A percentile compares a stretch with the other conserved stretches of the same genome.
Evolutionary conservation across 2,113 vertebrate genomes (phyloP).

Genomic region (Platycercus adscitus): DNA sequence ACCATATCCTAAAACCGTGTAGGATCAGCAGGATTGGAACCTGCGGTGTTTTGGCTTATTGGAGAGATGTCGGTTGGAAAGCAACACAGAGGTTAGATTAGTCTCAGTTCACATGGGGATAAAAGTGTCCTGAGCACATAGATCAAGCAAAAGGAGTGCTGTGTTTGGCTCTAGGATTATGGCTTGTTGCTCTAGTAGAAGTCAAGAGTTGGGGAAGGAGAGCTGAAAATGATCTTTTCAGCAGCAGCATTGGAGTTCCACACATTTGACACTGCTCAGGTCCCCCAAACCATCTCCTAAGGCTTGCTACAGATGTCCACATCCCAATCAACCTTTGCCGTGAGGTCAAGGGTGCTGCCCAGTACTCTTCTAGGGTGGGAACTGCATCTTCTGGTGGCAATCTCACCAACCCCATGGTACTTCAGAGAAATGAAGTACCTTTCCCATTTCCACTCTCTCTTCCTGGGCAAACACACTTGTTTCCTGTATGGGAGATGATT

Average conservation of each 20-base stretch:
- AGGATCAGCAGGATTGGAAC: background rate
- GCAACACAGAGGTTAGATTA: background rate
- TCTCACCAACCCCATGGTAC: background rate
- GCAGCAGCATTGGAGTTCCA: background rate
- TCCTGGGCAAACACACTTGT: background rate
- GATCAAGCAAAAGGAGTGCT: background rate
- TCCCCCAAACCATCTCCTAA: background rate
- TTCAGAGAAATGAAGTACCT: background rate
- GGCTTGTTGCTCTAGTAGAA: background rate
- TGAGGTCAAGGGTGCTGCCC: background rate
- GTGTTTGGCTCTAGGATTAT: background rate
- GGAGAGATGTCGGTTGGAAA: background rate
- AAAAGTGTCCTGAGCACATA: background rate
- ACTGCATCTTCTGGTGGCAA: background rate
- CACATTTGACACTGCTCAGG: fast-evolving
- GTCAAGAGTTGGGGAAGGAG: background rate
- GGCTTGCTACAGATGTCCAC: fast-evolving
- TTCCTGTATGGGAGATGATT: background rate
- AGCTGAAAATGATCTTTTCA: background rate
- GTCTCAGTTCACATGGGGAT: background rate
- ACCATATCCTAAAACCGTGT: background rate
- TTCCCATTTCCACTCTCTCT: background rate
- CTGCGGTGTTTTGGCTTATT: background rate
- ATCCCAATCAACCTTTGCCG: background rate
- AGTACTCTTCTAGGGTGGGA: background rate